A percentile compares a stretch with the other conserved stretches of the same genome.
Evolutionary conservation across 2,113 vertebrate species (phyloP).

Genomic region (Prolemur simus): DNA sequence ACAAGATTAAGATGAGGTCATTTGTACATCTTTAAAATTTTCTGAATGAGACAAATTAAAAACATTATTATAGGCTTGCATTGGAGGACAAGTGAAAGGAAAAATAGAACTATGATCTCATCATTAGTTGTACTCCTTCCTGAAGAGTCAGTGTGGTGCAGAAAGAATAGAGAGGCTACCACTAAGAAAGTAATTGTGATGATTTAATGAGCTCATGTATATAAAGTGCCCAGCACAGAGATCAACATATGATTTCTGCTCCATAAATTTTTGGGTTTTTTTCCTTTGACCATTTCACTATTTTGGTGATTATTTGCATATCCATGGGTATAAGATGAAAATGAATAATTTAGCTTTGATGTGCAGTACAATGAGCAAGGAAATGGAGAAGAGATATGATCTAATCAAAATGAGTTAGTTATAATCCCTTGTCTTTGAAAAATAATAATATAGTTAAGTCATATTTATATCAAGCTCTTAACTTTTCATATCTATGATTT

Average conservation of each 20-base stretch:
- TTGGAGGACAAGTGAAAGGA: not conserved
- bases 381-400: conserved; percentile 46
- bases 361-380: not conserved
- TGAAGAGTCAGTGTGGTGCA: not conserved
- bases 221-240: not conserved
- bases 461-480: conserved; percentile 56
- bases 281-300: not conserved
- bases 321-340: conserved; percentile 25
- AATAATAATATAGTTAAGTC: conserved; percentile 54
- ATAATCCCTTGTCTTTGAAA: conserved; percentile 61
- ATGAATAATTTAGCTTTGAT: conserved; percentile 47
- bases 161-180: not conserved
- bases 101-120: not conserved
- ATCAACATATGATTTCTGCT: not conserved
- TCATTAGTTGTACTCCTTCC: not conserved
- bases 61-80: not conserved
- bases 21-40: not conserved
- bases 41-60: conserved; percentile 19
- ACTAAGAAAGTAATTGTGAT: not conserved
- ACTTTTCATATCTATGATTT: conserved; percentile 59
- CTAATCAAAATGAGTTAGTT: conserved; percentile 54
- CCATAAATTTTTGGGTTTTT: conserved; percentile 5
- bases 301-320: conserved; percentile 52
- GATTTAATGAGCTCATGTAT: not conserved
- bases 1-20: not conserved